A percentile compares a stretch with the other conserved stretches of the same genome.
Conservation (phyloP, 2,888 invertebrate genomes). For the Pyrocoelia pectoralis region DNA sequence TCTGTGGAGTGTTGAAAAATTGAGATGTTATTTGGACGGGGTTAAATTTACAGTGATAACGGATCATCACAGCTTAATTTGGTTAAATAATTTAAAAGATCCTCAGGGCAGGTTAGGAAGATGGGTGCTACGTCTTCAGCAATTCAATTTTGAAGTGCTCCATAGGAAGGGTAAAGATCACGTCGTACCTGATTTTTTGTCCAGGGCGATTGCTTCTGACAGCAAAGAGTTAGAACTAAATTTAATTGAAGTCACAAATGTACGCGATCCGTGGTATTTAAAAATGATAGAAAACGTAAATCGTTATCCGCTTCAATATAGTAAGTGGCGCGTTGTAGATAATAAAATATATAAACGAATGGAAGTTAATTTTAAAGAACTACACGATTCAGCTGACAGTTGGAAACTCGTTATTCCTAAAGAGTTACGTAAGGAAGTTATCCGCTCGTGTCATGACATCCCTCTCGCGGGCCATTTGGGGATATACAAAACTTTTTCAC, state of each 20-base stretch:
- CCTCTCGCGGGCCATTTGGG: conserved; percentile 40
- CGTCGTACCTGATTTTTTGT: too few relatives aligned
- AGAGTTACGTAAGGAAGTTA: conserved; percentile 30
- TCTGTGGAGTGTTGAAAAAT: neutral
- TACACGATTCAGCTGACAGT: conserved; percentile 20
- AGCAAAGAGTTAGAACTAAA: neutral
- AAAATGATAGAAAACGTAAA: conserved; percentile 17
- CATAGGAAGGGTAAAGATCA: neutral
- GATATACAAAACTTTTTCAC: conserved; percentile 36
- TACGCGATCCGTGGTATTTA: conserved; percentile 33
- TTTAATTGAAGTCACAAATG: neutral
- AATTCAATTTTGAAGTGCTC: neutral
- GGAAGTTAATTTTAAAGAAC: neutral
- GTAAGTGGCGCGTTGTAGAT: conserved; percentile 35
- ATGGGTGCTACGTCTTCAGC: conserved; percentile 4
- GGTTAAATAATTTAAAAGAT: too few relatives aligned
- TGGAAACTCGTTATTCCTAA: conserved; percentile 39
- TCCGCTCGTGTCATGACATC: conserved; percentile 32
- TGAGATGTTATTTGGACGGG: neutral
- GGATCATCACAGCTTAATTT: too few relatives aligned
- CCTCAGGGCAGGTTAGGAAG: too few relatives aligned
- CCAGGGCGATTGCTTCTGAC: neutral
- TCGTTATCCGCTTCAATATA: conserved; percentile 29
- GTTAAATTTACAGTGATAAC: too few relatives aligned
- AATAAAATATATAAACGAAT: conserved; percentile 35